Evolutionary conservation across 1,140 invertebrate genomes (phyloP).

Genomic region (Aphis craccivora): DNA sequence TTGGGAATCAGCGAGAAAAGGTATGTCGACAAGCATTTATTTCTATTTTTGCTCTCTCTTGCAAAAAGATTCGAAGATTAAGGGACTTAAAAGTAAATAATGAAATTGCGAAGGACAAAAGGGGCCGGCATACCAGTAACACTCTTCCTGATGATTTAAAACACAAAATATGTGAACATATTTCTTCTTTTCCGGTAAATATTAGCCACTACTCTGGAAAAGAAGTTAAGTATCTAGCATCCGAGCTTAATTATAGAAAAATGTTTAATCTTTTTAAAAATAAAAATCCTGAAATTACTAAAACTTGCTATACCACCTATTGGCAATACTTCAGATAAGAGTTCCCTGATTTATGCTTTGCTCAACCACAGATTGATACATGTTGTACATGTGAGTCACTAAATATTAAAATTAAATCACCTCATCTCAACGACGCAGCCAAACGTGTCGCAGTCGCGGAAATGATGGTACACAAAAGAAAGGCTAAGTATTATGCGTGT

Average conservation of each 20-base stretch:
- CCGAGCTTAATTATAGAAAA: too few species aligned
- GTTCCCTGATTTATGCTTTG: not conserved
- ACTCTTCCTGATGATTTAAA: not conserved
- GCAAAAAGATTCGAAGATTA: conserved; percentile 6
- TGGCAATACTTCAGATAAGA: too few species aligned
- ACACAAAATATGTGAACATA: not conserved
- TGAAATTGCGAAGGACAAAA: too few species aligned
- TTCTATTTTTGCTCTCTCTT: not conserved
- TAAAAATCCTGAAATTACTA: too few species aligned
- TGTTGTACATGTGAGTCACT: conserved; percentile 20
- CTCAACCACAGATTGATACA: not conserved
- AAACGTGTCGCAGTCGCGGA: not conserved
- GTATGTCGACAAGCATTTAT: too few species aligned
- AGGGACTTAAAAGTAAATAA: conserved; percentile 17
- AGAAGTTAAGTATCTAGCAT: too few species aligned
- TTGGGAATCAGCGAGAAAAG: too few species aligned
- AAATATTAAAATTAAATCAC: not conserved
- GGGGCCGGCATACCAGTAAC: not conserved
- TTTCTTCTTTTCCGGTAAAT: not conserved
- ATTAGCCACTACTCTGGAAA: too few species aligned
- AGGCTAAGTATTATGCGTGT: too few species aligned
- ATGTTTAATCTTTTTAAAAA: too few species aligned
- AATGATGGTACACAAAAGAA: too few species aligned
- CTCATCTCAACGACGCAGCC: conserved; percentile 7
- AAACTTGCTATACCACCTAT: too few species aligned